These are phyloP conservation scores for Leptopilina clavipes DNA, from an alignment of 1,140 invertebrate genomes.

Conservation along the genomic window DNA sequence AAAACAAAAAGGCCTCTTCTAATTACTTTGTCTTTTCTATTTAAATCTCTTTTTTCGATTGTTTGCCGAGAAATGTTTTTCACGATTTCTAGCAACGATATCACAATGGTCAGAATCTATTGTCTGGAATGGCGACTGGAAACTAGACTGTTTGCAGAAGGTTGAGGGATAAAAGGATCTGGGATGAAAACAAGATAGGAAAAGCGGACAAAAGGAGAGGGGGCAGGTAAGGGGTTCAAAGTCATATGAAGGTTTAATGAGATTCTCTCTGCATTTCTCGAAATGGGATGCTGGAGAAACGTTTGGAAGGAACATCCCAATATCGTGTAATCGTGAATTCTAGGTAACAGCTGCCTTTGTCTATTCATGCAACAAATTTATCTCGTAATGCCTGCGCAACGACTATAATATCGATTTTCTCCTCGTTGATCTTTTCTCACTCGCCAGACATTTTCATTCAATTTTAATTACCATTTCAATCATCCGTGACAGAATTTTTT, in stretches of 20 bases:
- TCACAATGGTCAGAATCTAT: constrained; percentile 19
- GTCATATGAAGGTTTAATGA: constrained; percentile 50
- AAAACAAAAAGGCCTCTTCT: no score
- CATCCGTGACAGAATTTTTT: constrained; percentile 6
- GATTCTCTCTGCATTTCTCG: constrained; percentile 43
- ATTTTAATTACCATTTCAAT: constrained; percentile 11
- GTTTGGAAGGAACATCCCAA: constrained; percentile 37
- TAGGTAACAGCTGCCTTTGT: constrained; percentile 54
- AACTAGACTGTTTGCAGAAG: constrained; percentile 19
- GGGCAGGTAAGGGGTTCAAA: constrained; percentile 21
- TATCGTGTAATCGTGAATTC: constrained; percentile 43
- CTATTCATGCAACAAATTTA: constrained; percentile 51
- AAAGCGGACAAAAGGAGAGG: neutral
- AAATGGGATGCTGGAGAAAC: constrained; percentile 22
- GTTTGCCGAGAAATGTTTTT: neutral
- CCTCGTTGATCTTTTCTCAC: neutral
- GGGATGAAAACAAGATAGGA: neutral
- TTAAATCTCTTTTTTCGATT: neutral
- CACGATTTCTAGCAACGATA: neutral
- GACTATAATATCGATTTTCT: neutral
- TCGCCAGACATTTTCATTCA: neutral
- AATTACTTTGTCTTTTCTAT: neutral
- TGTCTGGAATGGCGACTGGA: constrained; percentile 9
- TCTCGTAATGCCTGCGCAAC: constrained; percentile 37
- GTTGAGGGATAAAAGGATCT: constrained; percentile 10